A percentile compares a stretch with the other conserved stretches of the same genome.
Conservation (phyloP, 1,140 invertebrate genomes). For the Achatina immaculata region DNA sequence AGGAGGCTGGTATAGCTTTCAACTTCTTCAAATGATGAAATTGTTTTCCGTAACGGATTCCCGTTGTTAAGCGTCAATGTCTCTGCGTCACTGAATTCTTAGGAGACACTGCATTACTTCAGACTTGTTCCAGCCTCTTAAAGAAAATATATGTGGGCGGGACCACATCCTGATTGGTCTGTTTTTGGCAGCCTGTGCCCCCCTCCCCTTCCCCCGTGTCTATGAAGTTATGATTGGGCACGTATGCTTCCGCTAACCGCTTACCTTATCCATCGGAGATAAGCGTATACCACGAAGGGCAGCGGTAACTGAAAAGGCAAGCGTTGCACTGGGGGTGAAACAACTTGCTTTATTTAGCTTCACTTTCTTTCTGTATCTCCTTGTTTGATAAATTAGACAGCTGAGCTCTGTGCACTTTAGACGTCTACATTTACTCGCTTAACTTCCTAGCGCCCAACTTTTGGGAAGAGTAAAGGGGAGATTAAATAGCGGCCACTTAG, state of each 20-base stretch:
- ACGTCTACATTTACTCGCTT: background rate
- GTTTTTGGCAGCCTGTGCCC: background rate
- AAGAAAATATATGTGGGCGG: background rate
- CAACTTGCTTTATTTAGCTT: background rate
- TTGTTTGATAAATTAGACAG: slow-evolving; percentile 4
- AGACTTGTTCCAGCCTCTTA: background rate
- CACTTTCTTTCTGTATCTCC: background rate
- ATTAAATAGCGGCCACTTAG: background rate
- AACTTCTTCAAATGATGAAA: too few species aligned
- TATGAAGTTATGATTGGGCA: background rate
- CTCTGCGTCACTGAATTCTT: too few species aligned
- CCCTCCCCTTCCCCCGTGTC: background rate
- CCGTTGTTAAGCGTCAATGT: too few species aligned
- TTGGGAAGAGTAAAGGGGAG: background rate
- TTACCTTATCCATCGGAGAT: background rate
- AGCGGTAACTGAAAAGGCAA: background rate
- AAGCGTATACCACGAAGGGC: background rate
- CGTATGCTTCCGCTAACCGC: background rate
- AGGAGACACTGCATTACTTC: too few species aligned
- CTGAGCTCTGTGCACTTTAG: background rate
- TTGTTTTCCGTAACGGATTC: too few species aligned
- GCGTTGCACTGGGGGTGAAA: background rate
- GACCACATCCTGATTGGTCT: background rate
- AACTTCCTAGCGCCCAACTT: background rate
- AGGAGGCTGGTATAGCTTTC: too few species aligned